Percentiles rank a stretch among this genome's conserved stretches.
Conservation (phyloP, 2,797 vertebrate species). For the Aplochiton taeniatus region DNA sequence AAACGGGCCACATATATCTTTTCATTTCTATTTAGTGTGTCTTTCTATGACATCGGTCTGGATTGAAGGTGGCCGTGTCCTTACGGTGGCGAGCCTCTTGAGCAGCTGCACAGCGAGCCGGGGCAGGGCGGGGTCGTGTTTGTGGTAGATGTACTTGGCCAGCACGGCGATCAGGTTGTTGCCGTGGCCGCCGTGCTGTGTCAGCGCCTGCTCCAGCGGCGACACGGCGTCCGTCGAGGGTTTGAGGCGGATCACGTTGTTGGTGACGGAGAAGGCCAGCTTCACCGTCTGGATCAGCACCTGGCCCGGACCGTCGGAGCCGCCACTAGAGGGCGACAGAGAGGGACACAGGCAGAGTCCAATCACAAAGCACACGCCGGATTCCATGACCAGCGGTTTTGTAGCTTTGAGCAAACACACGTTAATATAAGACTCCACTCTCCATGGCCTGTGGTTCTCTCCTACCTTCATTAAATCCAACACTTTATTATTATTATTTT, state of each 20-base stretch:
- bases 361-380: neutral
- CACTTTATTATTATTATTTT: no score
- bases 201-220: conserved; percentile 92
- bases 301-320: conserved; percentile 90
- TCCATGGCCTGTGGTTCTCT: no score
- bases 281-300: conserved; percentile 96
- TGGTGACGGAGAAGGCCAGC: conserved; percentile 94
- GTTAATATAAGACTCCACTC: no score
- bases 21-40: neutral
- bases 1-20: no score
- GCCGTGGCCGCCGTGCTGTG: conserved; percentile 92
- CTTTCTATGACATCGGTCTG: neutral
- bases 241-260: conserved; percentile 95
- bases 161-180: conserved; percentile 94
- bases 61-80: neutral
- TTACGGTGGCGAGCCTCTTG: conserved; percentile 92
- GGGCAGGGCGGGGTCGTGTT: conserved; percentile 92
- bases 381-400: no score
- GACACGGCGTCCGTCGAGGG: conserved; percentile 87
- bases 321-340: conserved; percentile 73
- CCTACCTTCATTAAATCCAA: no score
- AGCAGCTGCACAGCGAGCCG: conserved; percentile 94
- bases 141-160: conserved; percentile 98
- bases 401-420: no score
- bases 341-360: neutral